These are phyloP conservation scores for Phorcus lineatus DNA, from an alignment of 2,888 invertebrate genomes.

Conservation along the genomic window DNA sequence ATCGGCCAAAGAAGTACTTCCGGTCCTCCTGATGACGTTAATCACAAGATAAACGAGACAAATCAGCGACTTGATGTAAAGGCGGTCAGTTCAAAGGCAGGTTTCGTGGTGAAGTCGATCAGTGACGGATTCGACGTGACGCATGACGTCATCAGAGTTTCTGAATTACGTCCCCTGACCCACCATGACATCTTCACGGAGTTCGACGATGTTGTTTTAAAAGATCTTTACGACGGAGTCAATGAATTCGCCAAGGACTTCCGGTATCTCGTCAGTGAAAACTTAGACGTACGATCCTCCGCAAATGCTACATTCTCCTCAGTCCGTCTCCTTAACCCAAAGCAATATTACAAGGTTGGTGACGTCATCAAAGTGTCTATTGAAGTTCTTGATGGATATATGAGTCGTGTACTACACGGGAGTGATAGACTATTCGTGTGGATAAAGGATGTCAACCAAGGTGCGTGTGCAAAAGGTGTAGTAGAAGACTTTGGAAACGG, in stretches of 20 bases:
- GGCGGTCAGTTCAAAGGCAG: too few relatives aligned
- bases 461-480: not conserved
- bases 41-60: too few relatives aligned
- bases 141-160: too few relatives aligned
- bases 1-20: too few relatives aligned
- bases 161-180: too few relatives aligned
- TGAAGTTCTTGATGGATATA: not conserved
- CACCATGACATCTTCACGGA: constrained; percentile 1
- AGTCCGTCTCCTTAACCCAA: not conserved
- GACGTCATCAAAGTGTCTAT: not conserved
- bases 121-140: too few relatives aligned
- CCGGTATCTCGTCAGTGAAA: not conserved
- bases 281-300: not conserved
- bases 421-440: not conserved
- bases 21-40: too few relatives aligned
- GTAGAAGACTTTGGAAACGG: not conserved
- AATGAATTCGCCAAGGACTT: not conserved
- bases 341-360: not conserved
- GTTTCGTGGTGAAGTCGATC: too few relatives aligned
- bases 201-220: not conserved
- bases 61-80: too few relatives aligned
- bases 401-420: not conserved
- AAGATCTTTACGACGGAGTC: not conserved
- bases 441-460: not conserved
- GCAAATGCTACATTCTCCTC: not conserved